These are phyloP conservation scores for Sebastolobus altivelis DNA, from an alignment of 2,797 vertebrate genomes.

Conservation along the genomic window DNA sequence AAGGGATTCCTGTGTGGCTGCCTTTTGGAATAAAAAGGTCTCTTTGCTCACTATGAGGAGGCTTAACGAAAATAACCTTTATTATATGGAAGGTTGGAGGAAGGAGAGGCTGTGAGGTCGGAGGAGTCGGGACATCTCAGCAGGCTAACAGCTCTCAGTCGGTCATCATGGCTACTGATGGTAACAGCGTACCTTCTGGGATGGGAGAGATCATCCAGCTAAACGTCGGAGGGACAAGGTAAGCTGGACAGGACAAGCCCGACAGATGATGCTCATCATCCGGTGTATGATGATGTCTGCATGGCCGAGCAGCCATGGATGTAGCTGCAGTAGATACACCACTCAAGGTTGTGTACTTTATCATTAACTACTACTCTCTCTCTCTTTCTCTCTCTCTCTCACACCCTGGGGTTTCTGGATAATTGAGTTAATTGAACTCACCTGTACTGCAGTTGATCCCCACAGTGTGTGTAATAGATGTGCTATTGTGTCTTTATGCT, in stretches of 20 bases:
- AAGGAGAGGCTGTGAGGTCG: constrained; percentile 59
- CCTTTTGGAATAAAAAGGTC: constrained; percentile 25
- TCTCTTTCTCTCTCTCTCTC: background rate
- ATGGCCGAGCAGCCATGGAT: constrained; percentile 17
- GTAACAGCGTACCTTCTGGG: constrained; percentile 83
- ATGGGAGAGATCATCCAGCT: constrained; percentile 97
- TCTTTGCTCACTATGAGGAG: constrained; percentile 50
- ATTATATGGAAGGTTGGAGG: constrained; percentile 27
- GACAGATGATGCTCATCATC: constrained; percentile 16
- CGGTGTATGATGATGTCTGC: constrained; percentile 18
- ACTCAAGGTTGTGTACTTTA: constrained; percentile 14
- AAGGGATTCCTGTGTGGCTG: constrained; percentile 23
- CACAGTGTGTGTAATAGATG: constrained; percentile 12
- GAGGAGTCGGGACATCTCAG: constrained; percentile 56
- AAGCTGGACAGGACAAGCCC: constrained; percentile 41
- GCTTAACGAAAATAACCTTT: background rate
- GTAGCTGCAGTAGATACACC: constrained; percentile 13
- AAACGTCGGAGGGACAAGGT: constrained; percentile 97
- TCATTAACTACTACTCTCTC: constrained; percentile 4
- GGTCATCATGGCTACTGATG: constrained; percentile 90
- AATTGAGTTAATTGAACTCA: background rate
- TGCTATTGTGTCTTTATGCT: constrained; percentile 38
- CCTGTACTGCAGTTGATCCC: background rate
- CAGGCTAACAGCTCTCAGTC: too few relatives aligned
- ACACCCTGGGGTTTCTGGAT: background rate